Base-by-base conservation (phyloP, 2,888 invertebrate species). In the Coenonympha arcania region DNA sequence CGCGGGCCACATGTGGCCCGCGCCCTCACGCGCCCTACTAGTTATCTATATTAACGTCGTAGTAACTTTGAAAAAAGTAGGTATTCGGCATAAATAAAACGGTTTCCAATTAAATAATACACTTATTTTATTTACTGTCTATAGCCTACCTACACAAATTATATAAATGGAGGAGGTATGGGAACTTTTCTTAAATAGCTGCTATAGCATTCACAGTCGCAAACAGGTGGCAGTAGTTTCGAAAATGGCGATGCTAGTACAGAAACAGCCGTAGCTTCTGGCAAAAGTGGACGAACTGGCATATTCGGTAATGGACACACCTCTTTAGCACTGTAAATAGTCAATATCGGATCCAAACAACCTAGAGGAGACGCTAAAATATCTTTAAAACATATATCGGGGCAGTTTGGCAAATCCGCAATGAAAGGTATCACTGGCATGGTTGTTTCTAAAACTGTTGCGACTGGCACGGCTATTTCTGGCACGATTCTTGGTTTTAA, bases 231-330 rank as follows among this genome's bases (percentile, higher is more conserved):
- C 11, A 48, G 13, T 6, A 45, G 15, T 5, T 18, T 22, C 11
- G 54, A 62, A 4, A 68, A 58, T 0, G 67, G 62, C 1, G 63
- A 65, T 4, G 66, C 63, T 9, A 69, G 28, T 0, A 69, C 64
- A 0, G 76, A 77, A 1, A 74, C 61, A 0, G 77, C 74, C 0
- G 78, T 77, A 0, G 76, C 68, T 0, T 64, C 66, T 39, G 78
- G 76, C 56, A 75, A 34, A 43, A 68, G 73, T 1, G 71, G 65
- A 53, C 66, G 71, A 6, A 61, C 45, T 33, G 55, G 55, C 24
- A 65, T 13, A 1, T 40, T 54, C 0, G 60, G 45, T 3, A 62
- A 19, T 16, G 61, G 55, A 15, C 36, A 37, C 6, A 48, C 24
- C 37, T 26, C 28, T 33, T 34, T 18, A 48, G 48, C 44, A 44